Evolutionary conservation across 2,888 invertebrate species (phyloP).

Genomic region (Capitulum mitella): DNA sequence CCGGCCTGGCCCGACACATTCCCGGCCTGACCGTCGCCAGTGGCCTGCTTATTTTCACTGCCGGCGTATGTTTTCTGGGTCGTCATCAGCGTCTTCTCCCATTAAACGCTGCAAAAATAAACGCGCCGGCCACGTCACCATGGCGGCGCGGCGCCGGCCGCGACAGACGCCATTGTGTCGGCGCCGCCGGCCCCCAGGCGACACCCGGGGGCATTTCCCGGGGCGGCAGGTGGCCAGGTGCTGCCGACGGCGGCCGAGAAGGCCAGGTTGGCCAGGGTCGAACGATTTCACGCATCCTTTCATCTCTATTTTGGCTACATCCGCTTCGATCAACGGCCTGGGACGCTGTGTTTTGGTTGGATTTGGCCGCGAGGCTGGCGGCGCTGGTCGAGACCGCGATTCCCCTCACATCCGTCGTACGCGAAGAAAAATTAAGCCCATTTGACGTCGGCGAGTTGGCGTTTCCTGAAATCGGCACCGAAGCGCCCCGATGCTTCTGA

Average conservation of each 20-base stretch:
- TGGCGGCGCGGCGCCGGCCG: background rate
- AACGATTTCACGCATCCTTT: background rate
- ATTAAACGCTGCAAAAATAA: slow-evolving; percentile 18
- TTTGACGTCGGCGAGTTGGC: no score
- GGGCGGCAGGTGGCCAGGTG: background rate
- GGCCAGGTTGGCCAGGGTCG: no score
- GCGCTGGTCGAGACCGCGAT: no score
- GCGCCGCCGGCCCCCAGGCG: background rate
- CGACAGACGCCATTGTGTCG: background rate
- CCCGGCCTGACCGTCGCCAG: background rate
- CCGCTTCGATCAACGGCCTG: background rate
- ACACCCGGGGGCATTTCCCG: background rate
- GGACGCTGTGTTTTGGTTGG: background rate
- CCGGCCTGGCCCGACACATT: no score
- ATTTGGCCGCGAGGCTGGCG: background rate
- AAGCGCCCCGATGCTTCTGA: no score
- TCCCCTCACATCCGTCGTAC: no score
- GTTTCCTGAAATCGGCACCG: no score
- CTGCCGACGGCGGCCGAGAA: no score
- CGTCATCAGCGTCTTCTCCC: slow-evolving; percentile 18
- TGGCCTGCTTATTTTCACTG: slow-evolving; percentile 12
- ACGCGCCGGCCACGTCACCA: background rate
- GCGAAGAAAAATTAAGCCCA: no score
- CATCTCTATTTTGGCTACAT: background rate
- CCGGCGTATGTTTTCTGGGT: background rate